Evolutionary conservation across 2,797 vertebrate species (phyloP).

Genomic region (Hippopotamyrus pictus): DNA sequence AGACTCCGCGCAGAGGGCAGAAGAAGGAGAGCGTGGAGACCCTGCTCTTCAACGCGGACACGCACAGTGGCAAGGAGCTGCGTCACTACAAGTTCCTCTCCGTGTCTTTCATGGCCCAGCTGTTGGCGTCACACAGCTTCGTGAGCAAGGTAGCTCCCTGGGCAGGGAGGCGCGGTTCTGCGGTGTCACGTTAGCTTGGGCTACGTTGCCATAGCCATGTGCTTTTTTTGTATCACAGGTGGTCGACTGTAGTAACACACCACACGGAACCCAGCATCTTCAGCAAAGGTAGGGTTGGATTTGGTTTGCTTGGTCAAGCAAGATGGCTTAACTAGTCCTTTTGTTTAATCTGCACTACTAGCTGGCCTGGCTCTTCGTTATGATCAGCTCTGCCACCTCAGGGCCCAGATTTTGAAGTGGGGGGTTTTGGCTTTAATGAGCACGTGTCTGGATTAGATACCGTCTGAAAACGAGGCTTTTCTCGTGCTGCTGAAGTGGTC

Average conservation of each 20-base stretch:
- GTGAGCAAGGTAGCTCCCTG: conserved; percentile 70
- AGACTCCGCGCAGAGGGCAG: conserved; percentile 18
- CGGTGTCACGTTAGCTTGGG: background rate
- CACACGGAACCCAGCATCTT: conserved; percentile 60
- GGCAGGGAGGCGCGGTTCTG: no score
- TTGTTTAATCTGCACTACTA: background rate
- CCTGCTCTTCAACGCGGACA: conserved; percentile 72
- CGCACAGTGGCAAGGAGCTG: conserved; percentile 82
- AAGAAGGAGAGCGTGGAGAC: conserved; percentile 50
- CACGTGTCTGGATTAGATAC: background rate
- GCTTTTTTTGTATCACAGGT: conserved; percentile 56
- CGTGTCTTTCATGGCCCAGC: conserved; percentile 82
- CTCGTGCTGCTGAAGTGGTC: background rate
- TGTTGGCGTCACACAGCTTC: conserved; percentile 74
- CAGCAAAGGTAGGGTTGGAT: conserved; percentile 73
- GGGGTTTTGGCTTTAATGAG: background rate
- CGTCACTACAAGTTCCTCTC: conserved; percentile 86
- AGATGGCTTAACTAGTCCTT: background rate
- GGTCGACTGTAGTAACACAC: conserved; percentile 54
- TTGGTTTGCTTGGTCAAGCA: background rate
- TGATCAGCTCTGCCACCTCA: background rate
- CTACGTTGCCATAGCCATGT: background rate
- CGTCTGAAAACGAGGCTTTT: background rate
- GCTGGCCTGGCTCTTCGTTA: background rate
- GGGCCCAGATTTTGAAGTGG: background rate